phyloP scores from a whole-genome alignment of 2,113 vertebrate genomes.

The Monopterus albus region DNA sequence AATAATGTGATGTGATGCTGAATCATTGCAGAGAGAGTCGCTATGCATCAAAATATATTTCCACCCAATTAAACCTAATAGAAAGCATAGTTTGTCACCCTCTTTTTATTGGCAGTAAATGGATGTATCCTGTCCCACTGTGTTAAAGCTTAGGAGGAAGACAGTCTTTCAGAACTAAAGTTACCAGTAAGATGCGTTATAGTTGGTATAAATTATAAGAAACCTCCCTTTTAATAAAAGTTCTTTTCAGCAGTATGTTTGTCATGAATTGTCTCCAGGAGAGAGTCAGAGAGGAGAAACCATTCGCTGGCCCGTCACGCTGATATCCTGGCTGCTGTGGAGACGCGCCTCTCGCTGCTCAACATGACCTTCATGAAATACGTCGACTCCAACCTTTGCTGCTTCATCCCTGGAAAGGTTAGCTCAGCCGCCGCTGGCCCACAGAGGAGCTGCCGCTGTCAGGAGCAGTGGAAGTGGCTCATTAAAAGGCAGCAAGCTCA shows the following conservation, averaged over 20 bases:
- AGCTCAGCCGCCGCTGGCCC: slow-evolving; percentile 3
- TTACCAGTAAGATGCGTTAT: background rate
- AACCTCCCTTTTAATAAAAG: background rate
- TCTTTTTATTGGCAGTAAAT: too few relatives aligned
- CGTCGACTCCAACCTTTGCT: slow-evolving; percentile 98
- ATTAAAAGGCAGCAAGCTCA: background rate
- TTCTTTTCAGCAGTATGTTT: background rate
- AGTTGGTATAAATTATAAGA: background rate
- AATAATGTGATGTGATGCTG: too few relatives aligned
- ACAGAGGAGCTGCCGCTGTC: background rate
- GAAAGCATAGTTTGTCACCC: too few relatives aligned
- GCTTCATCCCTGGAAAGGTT: slow-evolving; percentile 99
- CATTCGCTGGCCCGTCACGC: slow-evolving; percentile 97
- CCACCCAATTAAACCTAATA: too few relatives aligned
- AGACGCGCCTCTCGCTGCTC: slow-evolving; percentile 94
- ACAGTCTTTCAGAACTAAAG: background rate
- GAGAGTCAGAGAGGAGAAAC: slow-evolving; percentile 96
- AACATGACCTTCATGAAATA: slow-evolving; percentile 99
- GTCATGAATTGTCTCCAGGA: slow-evolving; percentile 73
- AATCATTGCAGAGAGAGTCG: too few relatives aligned
- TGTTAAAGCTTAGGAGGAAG: too few relatives aligned
- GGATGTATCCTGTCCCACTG: too few relatives aligned
- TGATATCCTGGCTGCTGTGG: slow-evolving; percentile 97
- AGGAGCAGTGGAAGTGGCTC: background rate
- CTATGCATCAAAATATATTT: too few relatives aligned